phyloP scores from a whole-genome alignment of 2,113 vertebrate genomes.

The Pachycephala philippinensis region DNA sequence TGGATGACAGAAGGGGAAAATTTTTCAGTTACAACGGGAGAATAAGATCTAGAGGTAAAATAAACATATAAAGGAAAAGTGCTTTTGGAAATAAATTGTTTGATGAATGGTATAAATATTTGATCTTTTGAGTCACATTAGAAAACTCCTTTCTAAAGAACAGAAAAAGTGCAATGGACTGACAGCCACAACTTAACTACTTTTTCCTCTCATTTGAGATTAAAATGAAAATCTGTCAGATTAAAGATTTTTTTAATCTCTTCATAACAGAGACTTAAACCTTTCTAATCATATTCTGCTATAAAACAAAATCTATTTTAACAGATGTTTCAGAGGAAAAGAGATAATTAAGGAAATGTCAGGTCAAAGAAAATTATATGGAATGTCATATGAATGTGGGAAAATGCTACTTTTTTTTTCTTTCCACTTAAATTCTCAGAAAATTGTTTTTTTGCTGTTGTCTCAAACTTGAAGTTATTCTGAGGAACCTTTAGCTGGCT shows the following conservation, averaged over 20 bases:
- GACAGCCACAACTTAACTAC: not conserved
- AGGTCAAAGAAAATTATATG: not conserved
- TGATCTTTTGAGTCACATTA: not conserved
- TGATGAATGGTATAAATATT: not conserved
- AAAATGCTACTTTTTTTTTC: not conserved
- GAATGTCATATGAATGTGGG: not conserved
- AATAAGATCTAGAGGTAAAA: not conserved
- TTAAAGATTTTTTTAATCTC: constrained; percentile 22
- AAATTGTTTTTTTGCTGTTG: accelerated
- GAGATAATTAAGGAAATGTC: not conserved
- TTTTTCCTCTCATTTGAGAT: not conserved
- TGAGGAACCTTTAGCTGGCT: not conserved
- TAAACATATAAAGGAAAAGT: not conserved
- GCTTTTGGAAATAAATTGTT: not conserved
- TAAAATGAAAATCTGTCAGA: constrained; percentile 11
- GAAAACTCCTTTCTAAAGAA: not conserved
- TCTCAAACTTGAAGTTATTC: not conserved
- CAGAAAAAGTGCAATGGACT: not conserved
- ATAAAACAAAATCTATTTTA: not conserved
- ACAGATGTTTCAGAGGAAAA: constrained; percentile 8
- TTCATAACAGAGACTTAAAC: not conserved
- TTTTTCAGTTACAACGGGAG: not conserved
- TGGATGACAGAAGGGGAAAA: not conserved
- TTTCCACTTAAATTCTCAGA: not conserved
- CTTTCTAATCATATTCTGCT: not conserved